Percentiles rank a stretch among this genome's conserved stretches.
Conservation (phyloP, 1,140 invertebrate species). For the Penaeus indicus region DNA sequence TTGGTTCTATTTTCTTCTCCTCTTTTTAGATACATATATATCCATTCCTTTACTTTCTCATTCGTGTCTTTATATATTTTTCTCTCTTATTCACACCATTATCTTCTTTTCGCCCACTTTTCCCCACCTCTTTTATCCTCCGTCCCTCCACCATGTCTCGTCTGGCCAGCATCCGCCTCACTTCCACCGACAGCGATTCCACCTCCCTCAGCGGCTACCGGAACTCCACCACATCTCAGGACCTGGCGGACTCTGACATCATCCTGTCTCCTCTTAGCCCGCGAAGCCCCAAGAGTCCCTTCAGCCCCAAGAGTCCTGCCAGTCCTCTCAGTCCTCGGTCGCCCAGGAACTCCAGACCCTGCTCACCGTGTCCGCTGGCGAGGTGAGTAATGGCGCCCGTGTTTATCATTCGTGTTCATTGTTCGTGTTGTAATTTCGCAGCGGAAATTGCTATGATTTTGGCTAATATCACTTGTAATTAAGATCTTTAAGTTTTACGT, state of each 20-base stretch:
- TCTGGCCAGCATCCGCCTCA: constrained; percentile 58
- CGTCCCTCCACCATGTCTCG: constrained; percentile 36
- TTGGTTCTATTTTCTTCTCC: too few relatives aligned
- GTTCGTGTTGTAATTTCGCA: too few relatives aligned
- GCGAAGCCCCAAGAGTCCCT: constrained; percentile 52
- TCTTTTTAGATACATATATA: too few relatives aligned
- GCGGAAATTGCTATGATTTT: too few relatives aligned
- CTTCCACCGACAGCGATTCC: constrained; percentile 58
- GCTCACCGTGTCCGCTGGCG: constrained; percentile 55
- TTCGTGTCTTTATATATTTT: too few relatives aligned
- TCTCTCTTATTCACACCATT: too few relatives aligned
- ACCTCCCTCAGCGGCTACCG: constrained; percentile 57
- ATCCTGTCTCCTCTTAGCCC: constrained; percentile 57
- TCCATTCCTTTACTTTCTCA: too few relatives aligned
- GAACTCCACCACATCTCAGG: constrained; percentile 61
- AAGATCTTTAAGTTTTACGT: too few relatives aligned
- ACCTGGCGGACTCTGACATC: constrained; percentile 55
- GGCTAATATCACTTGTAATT: too few relatives aligned
- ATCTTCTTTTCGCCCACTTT: neutral
- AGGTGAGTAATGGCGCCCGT: constrained; percentile 16
- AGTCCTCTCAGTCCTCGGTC: constrained; percentile 28
- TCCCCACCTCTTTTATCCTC: neutral
- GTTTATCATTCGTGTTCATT: too few relatives aligned
- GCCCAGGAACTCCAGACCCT: constrained; percentile 57
- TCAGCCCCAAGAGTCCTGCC: constrained; percentile 43